phyloP scores from a whole-genome alignment of 2,888 invertebrate species.

The Tribolium freemani region DNA sequence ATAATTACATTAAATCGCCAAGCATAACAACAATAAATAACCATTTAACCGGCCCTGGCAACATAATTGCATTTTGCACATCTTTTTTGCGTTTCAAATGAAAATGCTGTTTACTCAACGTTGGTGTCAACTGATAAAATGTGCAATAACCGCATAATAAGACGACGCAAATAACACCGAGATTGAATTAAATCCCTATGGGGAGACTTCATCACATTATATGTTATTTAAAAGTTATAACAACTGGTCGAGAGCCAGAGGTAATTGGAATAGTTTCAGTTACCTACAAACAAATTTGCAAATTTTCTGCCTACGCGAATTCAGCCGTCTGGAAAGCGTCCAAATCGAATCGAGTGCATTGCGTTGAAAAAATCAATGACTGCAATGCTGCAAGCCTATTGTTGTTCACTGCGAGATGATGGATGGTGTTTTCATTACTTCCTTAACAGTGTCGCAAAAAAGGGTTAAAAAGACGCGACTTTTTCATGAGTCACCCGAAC shows the following conservation, averaged over 20 bases:
- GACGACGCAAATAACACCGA: neutral
- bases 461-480: neutral
- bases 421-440: conserved; percentile 1
- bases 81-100: neutral
- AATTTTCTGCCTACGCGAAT: conserved; percentile 10
- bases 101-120: neutral
- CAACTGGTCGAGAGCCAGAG: conserved; percentile 20
- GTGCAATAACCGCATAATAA: neutral
- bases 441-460: neutral
- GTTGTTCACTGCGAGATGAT: conserved; percentile 3
- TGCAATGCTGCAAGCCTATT: conserved; percentile 1
- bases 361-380: conserved; percentile 19
- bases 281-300: conserved; percentile 26
- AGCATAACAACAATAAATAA: conserved; percentile 9
- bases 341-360: conserved; percentile 7
- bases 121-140: neutral
- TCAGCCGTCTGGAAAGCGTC: conserved; percentile 16
- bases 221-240: conserved; percentile 12
- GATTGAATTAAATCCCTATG: neutral
- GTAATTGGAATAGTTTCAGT: conserved; percentile 18
- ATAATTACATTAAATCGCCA: conserved; percentile 16
- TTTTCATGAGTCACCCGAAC: conserved; percentile 13
- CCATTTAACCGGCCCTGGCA: conserved; percentile 12
- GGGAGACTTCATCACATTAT: neutral
- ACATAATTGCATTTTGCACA: neutral